Conservation (phyloP, 2,797 vertebrate species). For the Chloroceryle amazona region DNA sequence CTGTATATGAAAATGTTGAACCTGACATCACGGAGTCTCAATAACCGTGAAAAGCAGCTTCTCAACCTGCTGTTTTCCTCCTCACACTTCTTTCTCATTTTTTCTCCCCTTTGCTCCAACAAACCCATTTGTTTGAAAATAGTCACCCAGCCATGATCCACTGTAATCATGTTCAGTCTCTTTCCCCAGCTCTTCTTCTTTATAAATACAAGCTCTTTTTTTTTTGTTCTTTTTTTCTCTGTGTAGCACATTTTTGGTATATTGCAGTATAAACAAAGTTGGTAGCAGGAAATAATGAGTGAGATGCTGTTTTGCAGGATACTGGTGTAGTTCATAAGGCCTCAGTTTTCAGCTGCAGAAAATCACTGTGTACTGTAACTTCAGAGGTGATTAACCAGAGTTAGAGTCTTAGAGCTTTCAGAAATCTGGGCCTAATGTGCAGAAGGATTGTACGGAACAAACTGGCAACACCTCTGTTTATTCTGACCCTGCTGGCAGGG, state of each 20-base stretch:
- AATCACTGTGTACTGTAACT: not conserved
- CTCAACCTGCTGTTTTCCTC: not conserved
- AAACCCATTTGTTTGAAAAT: not conserved
- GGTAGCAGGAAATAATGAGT: not conserved
- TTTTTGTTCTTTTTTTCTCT: not conserved
- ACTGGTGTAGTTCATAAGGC: not conserved
- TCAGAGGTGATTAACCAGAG: slow-evolving; percentile 2
- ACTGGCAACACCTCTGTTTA: not conserved
- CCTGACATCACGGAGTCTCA: not conserved
- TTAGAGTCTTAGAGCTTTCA: not conserved
- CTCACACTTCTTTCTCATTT: not conserved
- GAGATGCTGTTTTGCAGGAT: not conserved
- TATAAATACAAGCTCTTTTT: not conserved
- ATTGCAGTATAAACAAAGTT: not conserved
- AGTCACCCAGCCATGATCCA: not conserved
- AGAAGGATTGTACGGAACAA: slow-evolving; percentile 23
- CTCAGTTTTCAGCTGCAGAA: not conserved
- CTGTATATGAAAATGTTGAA: not conserved
- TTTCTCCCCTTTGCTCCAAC: not conserved
- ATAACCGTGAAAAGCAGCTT: not conserved
- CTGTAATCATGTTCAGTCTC: not conserved
- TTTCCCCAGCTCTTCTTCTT: not conserved
- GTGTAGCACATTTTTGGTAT: not conserved
- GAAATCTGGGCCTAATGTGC: slow-evolving; percentile 15
- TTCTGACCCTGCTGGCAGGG: not conserved